Base-by-base conservation (phyloP, 2,113 vertebrate species). In the Neomonachus schauinslandi region DNA sequence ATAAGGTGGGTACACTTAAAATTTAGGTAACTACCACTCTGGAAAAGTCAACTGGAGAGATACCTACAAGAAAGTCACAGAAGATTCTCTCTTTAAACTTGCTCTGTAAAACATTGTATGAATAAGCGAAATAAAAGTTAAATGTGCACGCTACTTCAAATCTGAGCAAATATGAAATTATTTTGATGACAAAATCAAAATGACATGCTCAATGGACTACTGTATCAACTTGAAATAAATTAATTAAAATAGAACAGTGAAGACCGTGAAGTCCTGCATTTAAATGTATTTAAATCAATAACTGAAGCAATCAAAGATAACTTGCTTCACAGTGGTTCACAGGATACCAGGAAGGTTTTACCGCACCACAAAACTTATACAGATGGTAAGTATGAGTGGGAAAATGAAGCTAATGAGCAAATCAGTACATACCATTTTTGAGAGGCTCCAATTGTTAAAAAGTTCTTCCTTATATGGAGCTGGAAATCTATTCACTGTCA, bases 111-210 rank as follows among this genome's bases (percentile, higher is more conserved):
- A 53, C 19, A 71, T 11, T 22, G 42, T 31, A 71, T 16, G 51
- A 85, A 71, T 91, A 91, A 77, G 22, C 51, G 13, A 26, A 96
- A 95, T 87, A 5, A 86, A 94, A 88, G 51, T 77, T 96, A 87
- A 95, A 87, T 39, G 26, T 82, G 2, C 49, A 88, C 46, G 5
- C n/a, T 63, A 76, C 26, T 65, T 59, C 67, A 92, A 89, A 87
- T 28, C 80, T 22, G 22, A 26, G 33, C 33, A 92, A n/a, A 90
- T 83, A 28, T 42, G 3, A 69, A 90, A 92, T 83, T 55, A 57
- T 18, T 81, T 36, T 90, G 36, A 7, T 91, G 49, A 90, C 36
- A 80, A 55, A 61, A 83, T 92, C 61, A 61, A 63, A 18, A 82
- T 77, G 74, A n/a, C 72, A 57, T 80, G 80, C 69, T 67, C 19